Percentiles rank a stretch among this genome's conserved stretches.
These are phyloP conservation scores for Calliopsis andreniformis DNA, from an alignment of 1,140 invertebrate genomes.

Conservation along the genomic window DNA sequence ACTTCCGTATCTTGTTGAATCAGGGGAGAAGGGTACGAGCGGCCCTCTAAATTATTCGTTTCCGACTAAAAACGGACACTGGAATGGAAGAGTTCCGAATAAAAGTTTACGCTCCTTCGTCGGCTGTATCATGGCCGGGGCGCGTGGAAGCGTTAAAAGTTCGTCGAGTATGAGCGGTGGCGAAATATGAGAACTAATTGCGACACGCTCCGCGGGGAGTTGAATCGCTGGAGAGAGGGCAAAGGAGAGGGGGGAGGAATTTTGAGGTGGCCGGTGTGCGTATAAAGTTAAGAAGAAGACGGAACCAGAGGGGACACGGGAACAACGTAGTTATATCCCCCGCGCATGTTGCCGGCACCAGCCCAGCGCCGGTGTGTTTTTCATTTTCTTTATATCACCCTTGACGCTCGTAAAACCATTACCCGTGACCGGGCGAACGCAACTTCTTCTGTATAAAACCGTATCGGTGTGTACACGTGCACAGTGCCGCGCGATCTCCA, in stretches of 20 bases:
- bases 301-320: conserved; percentile 58
- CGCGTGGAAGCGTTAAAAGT: conserved; percentile 32
- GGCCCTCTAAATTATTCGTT: conserved; percentile 29
- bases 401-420: conserved; percentile 91
- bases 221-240: conserved; percentile 36
- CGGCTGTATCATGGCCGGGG: conserved; percentile 10
- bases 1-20: conserved; percentile 25
- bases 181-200: conserved; percentile 74
- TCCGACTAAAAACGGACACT: conserved; percentile 39
- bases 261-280: conserved; percentile 25
- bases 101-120: conserved; percentile 40
- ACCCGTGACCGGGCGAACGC: conserved; percentile 87
- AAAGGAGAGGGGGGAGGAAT: conserved; percentile 33
- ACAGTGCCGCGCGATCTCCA: conserved; percentile 52
- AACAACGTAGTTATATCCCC: conserved; percentile 76
- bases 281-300: conserved; percentile 77
- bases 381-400: conserved; percentile 93
- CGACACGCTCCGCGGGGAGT: conserved; percentile 77
- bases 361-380: conserved; percentile 84
- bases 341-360: conserved; percentile 74
- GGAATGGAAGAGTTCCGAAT: conserved; percentile 33
- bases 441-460: conserved; percentile 78
- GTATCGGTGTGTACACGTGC: conserved; percentile 56
- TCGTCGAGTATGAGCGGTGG: conserved; percentile 19
- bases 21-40: background rate